phyloP scores from a whole-genome alignment of 2,797 vertebrate genomes.

The Eurystomus glaucurus region DNA sequence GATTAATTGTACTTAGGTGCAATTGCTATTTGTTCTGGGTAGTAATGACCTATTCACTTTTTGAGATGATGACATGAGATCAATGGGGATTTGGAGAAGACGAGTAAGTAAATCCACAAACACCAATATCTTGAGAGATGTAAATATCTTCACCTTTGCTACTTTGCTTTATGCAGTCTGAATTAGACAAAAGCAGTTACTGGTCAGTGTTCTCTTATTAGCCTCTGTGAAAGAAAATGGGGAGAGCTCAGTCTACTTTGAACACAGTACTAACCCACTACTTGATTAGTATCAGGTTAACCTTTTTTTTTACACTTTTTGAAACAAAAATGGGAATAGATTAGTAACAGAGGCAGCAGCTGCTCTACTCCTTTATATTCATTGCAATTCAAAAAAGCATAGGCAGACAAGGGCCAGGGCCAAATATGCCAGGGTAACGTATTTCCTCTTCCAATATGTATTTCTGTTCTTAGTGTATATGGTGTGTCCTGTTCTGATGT shows the following conservation, averaged over 20 bases:
- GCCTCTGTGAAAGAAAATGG: background rate
- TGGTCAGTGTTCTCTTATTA: background rate
- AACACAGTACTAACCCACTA: background rate
- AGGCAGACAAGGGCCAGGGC: background rate
- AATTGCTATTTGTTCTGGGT: conserved; percentile 25
- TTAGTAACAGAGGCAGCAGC: background rate
- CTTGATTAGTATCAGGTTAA: background rate
- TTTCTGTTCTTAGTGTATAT: background rate
- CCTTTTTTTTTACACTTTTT: background rate
- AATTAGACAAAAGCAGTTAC: background rate
- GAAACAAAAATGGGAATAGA: background rate
- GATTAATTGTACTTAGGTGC: conserved; percentile 27
- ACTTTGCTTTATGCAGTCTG: background rate
- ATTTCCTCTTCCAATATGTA: background rate
- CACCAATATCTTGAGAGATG: background rate
- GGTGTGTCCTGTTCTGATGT: background rate
- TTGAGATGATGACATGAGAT: conserved; percentile 36
- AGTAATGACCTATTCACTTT: conserved; percentile 40
- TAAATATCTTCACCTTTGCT: conserved; percentile 15
- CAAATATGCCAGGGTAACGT: rapidly evolving
- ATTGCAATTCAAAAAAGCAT: background rate
- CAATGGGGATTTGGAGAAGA: conserved; percentile 40
- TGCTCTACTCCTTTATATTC: background rate
- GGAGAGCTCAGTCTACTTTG: background rate
- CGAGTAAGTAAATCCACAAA: conserved; percentile 11